Base-by-base conservation (phyloP, 2,797 vertebrate species). In the Eutrigla gurnardus region DNA sequence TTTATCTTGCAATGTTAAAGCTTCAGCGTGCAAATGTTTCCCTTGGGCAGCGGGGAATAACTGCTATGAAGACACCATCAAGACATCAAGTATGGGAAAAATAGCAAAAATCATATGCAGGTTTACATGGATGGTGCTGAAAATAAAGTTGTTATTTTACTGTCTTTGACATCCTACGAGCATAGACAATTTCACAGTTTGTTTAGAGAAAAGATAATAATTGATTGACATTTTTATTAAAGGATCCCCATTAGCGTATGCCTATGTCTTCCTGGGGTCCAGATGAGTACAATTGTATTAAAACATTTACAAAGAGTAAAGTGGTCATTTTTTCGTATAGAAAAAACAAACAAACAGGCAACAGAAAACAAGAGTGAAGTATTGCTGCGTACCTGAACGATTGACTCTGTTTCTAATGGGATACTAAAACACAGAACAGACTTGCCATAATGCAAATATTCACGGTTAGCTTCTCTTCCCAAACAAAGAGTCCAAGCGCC, bases 401-500 rank as follows among this genome's bases (percentile, higher is more conserved):
- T n/a, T n/a, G 42, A 46, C 42, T 25, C 18, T 63, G 43, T 10
- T 62, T 33, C 55, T 12, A 62, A 54, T 15, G 6, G 14, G 0
- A 37, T 13, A 49, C 11, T 18, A 35, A 25, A 53, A 40, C 7
- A 13, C 1, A 14, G 7, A 14, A 36, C 35, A 35, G 8, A 43
- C 2, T 59, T 33, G 13, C 33, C 32, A 6, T 32, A 33, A 50
- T n/a, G 35, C 4, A 36, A 3, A 4, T 39, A 12, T 36, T 36
- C 3, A 25, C 60, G 6, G 32, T n/a, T 18, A 61, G 8, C 36
- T 10, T 11, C 5, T 11, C 35, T 39, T 43, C 9, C 5, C 25
- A 5, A 14, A 58, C 35, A 55, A 6, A 17, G 62, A 77, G 18
- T 45, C 3, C 14, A 40, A 73, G 79, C 73, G 45, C 84, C 89